Evolutionary conservation across 1,140 invertebrate genomes (phyloP).

Genomic region (Drosophila triauraria): DNA sequence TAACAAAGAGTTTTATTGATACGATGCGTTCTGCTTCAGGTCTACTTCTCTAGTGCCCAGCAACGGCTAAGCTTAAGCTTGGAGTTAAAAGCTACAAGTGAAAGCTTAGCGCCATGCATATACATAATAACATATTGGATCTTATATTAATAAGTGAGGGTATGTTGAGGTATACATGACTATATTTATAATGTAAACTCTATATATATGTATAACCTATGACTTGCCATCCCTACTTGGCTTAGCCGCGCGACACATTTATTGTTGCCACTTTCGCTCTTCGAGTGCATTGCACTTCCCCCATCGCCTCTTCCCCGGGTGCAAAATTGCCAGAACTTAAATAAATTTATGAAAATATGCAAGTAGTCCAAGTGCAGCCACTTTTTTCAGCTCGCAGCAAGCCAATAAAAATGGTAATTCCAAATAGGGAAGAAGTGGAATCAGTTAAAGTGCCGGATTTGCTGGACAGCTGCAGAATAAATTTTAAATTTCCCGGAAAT

Average conservation of each 20-base stretch:
- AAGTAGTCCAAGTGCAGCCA: constrained; percentile 23
- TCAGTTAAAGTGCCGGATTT: constrained; percentile 26
- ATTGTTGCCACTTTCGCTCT: constrained; percentile 20
- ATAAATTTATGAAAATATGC: constrained; percentile 51
- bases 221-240: background rate
- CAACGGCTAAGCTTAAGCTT: no score
- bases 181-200: no score
- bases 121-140: no score
- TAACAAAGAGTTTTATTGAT: no score
- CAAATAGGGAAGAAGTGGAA: background rate
- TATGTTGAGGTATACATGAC: no score
- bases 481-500: background rate
- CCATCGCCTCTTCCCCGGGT: background rate
- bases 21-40: no score
- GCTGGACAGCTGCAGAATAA: constrained; percentile 11
- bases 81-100: no score
- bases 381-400: constrained; percentile 1
- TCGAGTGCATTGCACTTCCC: constrained; percentile 6
- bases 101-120: no score
- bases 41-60: no score
- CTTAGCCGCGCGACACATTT: constrained; percentile 32
- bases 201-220: no score
- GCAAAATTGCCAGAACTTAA: constrained; percentile 42
- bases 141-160: no score
- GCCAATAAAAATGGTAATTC: constrained; percentile 34